Conservation (phyloP, 2,888 invertebrate species). For the Orthosia incerta region DNA sequence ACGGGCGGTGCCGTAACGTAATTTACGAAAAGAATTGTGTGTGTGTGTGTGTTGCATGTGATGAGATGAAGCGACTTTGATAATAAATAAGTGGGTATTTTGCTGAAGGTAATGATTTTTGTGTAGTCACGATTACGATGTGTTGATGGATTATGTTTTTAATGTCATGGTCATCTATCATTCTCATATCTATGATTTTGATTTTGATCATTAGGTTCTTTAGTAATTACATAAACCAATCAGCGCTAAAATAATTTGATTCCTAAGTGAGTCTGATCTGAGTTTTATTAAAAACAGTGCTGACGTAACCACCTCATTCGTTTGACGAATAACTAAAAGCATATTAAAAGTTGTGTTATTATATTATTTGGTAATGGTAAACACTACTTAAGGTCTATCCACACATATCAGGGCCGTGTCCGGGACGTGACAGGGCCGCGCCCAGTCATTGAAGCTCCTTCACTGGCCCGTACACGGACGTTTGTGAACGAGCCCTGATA, state of each 20-base stretch:
- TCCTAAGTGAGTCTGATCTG: not conserved
- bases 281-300: not conserved
- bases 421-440: no score
- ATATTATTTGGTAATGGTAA: no score
- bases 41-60: slow-evolving; percentile 27
- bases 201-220: not conserved
- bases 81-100: not conserved
- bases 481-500: no score
- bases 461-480: no score
- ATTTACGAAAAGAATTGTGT: slow-evolving; percentile 16
- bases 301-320: not conserved
- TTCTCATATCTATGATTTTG: no score
- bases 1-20: slow-evolving; percentile 1
- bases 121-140: not conserved
- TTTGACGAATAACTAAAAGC: no score
- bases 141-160: not conserved
- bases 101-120: not conserved
- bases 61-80: not conserved
- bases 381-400: no score
- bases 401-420: no score
- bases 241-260: not conserved
- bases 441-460: no score
- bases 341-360: no score
- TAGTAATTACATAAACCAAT: not conserved
- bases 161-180: slow-evolving; percentile 28